Conservation (phyloP, 2,113 vertebrate species). For the Tetrao urogallus region DNA sequence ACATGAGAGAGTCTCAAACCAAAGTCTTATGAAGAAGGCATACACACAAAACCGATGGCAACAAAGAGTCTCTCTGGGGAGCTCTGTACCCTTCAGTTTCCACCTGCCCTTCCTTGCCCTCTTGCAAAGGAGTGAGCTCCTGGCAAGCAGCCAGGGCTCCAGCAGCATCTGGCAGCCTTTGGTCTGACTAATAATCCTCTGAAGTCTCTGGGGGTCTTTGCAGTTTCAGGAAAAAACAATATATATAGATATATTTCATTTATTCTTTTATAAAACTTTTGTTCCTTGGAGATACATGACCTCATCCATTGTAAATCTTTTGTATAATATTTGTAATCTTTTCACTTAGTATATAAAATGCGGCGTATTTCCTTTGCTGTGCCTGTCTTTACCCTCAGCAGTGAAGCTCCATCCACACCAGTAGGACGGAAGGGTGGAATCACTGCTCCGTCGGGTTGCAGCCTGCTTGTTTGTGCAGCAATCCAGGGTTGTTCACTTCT, state of each 20-base stretch:
- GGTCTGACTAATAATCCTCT: slow-evolving; percentile 1
- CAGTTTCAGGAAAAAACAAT: background rate
- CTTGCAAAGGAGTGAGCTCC: background rate
- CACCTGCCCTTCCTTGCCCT: background rate
- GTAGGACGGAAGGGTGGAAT: background rate
- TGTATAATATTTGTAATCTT: background rate
- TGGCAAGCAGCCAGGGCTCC: background rate
- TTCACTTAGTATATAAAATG: background rate
- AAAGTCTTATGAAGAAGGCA: background rate
- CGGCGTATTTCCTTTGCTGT: background rate
- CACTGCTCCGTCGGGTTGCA: background rate
- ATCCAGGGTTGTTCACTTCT: background rate
- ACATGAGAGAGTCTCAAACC: background rate
- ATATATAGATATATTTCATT: background rate
- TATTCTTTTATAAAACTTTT: slow-evolving; percentile 3
- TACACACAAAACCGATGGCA: background rate
- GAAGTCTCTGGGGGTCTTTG: slow-evolving; percentile 11
- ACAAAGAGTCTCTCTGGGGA: background rate
- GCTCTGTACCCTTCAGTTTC: background rate
- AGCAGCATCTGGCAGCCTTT: slow-evolving; percentile 22
- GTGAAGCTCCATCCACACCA: background rate
- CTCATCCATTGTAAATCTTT: background rate
- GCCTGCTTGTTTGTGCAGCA: background rate
- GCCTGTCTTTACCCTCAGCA: background rate
- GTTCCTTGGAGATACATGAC: background rate